phyloP scores from a whole-genome alignment of 2,888 invertebrate species.

The Tetanocera ferruginea region DNA sequence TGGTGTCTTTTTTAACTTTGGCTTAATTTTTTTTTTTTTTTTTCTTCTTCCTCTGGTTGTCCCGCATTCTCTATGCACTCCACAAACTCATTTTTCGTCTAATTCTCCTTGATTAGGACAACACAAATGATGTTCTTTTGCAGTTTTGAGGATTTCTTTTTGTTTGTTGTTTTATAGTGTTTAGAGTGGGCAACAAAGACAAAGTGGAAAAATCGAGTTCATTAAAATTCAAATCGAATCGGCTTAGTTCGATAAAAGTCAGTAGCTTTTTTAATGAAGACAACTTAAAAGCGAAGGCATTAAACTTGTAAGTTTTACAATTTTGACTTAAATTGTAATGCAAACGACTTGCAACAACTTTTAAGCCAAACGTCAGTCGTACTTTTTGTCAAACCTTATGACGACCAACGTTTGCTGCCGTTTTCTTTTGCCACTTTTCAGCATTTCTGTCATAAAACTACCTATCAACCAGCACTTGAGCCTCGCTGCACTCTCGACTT shows the following conservation, averaged over 20 bases:
- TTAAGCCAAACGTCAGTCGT: neutral
- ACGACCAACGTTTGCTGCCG: neutral
- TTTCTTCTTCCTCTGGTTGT: neutral
- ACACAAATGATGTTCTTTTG: slow-evolving; percentile 36
- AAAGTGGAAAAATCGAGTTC: slow-evolving; percentile 36
- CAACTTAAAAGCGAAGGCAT: no score
- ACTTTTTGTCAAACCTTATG: neutral
- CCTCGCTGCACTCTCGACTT: neutral
- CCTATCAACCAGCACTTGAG: neutral
- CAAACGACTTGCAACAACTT: no score
- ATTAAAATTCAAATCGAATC: slow-evolving; percentile 53
- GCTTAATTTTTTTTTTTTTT: neutral
- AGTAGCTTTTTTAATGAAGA: neutral
- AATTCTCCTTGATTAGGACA: slow-evolving; percentile 46
- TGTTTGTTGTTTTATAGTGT: neutral
- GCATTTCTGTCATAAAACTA: slow-evolving; percentile 1
- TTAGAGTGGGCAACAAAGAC: neutral
- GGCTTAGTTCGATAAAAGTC: slow-evolving; percentile 46
- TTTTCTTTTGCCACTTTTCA: slow-evolving; percentile 1
- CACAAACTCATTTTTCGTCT: slow-evolving; percentile 43
- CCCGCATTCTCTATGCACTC: neutral
- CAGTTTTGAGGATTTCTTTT: neutral
- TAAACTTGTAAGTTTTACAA: neutral
- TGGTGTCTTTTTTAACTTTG: neutral
- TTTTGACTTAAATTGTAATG: no score